These are phyloP conservation scores for Scolopax rusticola DNA, from an alignment of 2,797 vertebrate species.

Conservation along the genomic window DNA sequence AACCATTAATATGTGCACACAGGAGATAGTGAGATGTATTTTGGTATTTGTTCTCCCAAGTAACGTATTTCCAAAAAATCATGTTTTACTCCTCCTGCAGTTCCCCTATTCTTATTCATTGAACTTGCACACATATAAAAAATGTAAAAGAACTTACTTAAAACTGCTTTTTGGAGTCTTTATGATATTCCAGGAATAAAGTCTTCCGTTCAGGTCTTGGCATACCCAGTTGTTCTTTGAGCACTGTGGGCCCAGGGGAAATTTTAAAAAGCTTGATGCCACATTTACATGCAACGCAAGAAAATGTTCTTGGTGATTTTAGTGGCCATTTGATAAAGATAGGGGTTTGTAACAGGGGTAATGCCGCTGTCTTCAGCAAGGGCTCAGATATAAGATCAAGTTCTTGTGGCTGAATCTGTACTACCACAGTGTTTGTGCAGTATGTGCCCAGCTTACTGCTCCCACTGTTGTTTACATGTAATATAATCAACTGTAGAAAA, in stretches of 20 bases:
- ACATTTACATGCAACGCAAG: background rate
- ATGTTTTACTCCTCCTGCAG: background rate
- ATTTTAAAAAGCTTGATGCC: background rate
- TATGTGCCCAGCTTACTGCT: background rate
- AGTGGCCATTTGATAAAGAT: background rate
- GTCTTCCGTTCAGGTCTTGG: background rate
- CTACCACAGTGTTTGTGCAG: background rate
- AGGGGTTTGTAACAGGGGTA: background rate
- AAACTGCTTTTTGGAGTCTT: background rate
- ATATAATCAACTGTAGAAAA: background rate
- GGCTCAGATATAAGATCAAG: background rate
- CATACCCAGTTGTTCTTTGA: background rate
- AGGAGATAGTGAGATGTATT: slow-evolving; percentile 59
- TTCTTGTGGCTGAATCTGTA: background rate
- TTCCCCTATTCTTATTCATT: slow-evolving; percentile 5
- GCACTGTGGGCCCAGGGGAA: background rate
- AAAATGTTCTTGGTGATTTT: background rate
- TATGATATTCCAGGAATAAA: background rate
- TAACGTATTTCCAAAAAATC: background rate
- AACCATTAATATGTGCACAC: slow-evolving; percentile 72
- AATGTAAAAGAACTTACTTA: background rate
- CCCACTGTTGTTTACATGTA: background rate
- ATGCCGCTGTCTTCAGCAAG: background rate
- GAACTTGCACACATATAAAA: background rate
- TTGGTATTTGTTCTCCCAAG: slow-evolving; percentile 49